A percentile compares a stretch with the other conserved stretches of the same genome.
Conservation (phyloP, 2,888 invertebrate species). For the Tanytarsus gracilentus region DNA sequence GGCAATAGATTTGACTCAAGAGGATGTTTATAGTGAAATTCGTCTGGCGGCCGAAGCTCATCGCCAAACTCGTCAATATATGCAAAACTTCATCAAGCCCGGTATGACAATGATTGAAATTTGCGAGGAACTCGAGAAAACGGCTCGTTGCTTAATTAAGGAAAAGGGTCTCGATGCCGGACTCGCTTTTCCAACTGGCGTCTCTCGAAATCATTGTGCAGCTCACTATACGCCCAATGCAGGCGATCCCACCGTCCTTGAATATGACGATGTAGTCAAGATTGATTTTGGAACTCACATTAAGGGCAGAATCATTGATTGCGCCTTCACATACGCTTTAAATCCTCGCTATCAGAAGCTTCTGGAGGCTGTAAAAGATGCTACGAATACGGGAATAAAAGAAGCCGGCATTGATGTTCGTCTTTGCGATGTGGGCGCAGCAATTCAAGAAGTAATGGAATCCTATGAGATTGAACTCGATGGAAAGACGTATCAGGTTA, state of each 20-base stretch:
- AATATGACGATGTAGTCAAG: slow-evolving; percentile 96
- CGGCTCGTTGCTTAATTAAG: slow-evolving; percentile 81
- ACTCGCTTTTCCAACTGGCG: slow-evolving; percentile 93
- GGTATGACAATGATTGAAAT: slow-evolving; percentile 99
- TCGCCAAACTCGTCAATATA: slow-evolving; percentile 58
- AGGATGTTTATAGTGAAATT: slow-evolving; percentile 89
- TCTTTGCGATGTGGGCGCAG: slow-evolving; percentile 92
- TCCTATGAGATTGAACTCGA: slow-evolving; percentile 96
- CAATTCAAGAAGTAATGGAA: slow-evolving; percentile 99
- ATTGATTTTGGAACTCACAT: slow-evolving; percentile 98
- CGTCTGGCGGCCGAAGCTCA: slow-evolving; percentile 97
- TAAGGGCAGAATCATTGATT: slow-evolving; percentile 96
- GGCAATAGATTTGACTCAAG: slow-evolving; percentile 80
- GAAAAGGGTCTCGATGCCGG: slow-evolving; percentile 94
- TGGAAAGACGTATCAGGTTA: slow-evolving; percentile 91
- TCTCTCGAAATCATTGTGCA: slow-evolving; percentile 97
- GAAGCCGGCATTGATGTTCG: slow-evolving; percentile 94
- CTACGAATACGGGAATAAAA: slow-evolving; percentile 96
- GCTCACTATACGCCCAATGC: slow-evolving; percentile 99
- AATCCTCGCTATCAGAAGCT: slow-evolving; percentile 93
- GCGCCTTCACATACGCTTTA: slow-evolving; percentile 95
- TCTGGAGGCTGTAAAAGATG: slow-evolving; percentile 91
- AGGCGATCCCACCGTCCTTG: slow-evolving; percentile 88
- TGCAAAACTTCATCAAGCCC: slow-evolving; percentile 84
- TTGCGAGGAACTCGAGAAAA: slow-evolving; percentile 90